A percentile compares a stretch with the other conserved stretches of the same genome.
phyloP scores from a whole-genome alignment of 2,113 vertebrate species.

The Misgurnus anguillicaudatus region DNA sequence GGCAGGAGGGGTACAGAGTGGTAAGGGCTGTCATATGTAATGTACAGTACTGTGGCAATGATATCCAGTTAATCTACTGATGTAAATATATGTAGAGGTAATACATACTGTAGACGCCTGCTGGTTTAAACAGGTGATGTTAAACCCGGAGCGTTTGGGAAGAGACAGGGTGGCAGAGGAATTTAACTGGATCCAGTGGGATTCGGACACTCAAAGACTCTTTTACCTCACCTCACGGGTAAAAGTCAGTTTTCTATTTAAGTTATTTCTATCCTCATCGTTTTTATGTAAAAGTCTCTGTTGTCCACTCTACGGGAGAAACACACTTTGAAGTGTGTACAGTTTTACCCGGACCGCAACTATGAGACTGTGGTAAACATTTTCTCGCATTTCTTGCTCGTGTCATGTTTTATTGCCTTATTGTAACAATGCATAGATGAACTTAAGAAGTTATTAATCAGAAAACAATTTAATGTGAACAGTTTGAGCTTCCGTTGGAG shows the following conservation, averaged over 20 bases:
- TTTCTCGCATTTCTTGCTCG: conserved; percentile 3
- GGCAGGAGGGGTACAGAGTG: conserved; percentile 84
- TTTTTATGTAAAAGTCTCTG: not conserved
- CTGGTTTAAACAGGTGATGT: conserved; percentile 77
- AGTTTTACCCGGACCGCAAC: conserved; percentile 83
- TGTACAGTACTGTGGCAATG: not conserved
- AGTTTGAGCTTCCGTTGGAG: conserved; percentile 74
- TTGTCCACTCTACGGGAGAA: conserved; percentile 74
- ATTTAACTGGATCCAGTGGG: conserved; percentile 92
- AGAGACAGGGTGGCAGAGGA: conserved; percentile 86
- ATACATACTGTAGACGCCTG: not conserved
- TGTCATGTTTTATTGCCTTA: not conserved
- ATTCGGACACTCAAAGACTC: conserved; percentile 84
- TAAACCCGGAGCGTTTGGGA: conserved; percentile 78
- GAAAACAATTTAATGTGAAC: conserved; percentile 35
- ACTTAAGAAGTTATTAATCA: not conserved
- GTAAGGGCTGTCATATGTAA: conserved; percentile 72
- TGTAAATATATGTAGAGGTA: not conserved
- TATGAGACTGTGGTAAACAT: conserved; percentile 83
- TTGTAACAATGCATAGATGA: not conserved
- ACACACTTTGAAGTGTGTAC: conserved; percentile 82
- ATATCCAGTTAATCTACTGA: not conserved
- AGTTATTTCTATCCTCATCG: not conserved
- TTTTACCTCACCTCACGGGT: conserved; percentile 85
- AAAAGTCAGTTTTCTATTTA: not conserved